Evolutionary conservation across 2,888 invertebrate genomes (phyloP), one percentile per base, ranked within the genome.

Genomic region (Daptonema setosum): DNA sequence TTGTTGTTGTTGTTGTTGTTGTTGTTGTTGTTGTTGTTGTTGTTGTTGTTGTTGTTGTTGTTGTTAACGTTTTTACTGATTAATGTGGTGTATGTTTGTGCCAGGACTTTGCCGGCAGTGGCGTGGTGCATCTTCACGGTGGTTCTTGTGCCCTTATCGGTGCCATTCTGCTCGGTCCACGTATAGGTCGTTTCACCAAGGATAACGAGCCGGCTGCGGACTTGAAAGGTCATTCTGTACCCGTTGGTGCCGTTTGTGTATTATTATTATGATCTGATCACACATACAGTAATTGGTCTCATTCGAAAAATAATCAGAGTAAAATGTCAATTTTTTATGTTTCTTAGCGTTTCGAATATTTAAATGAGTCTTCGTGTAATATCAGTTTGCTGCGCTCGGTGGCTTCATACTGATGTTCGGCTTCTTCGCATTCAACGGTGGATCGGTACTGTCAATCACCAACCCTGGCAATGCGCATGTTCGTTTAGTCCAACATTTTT

Each of bases 61-160:
- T n/a, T n/a, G n/a, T n/a, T n/a, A n/a, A n/a, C n/a, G n/a, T n/a
- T n/a, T n/a, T n/a, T n/a, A n/a, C n/a, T n/a, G n/a, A n/a, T n/a
- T n/a, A n/a, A n/a, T n/a, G n/a, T n/a, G n/a, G n/a, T n/a, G n/a
- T n/a, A n/a, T n/a, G n/a, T n/a, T n/a, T n/a, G n/a, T n/a, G n/a
- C n/a, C 63, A 72, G 66, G 78, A 78, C 64, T 77, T 76, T 63
- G 76, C 77, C 1, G 78, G 77, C 14, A 73, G 75, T 59, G 77
- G 77, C 26, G 70, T 74, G 1, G 76, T 78, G 0, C 77, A 77
- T 63, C 64, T 75, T 5, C 65, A 73, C n/a, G 75, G 74, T n/a
- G 76, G 76, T 1, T 65, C 67, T 1, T 64, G 68, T 14, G 68
- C 70, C 0, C 63, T 70, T 17, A 60, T 65, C 14, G 70, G 68